Base-by-base conservation (phyloP, 2,888 invertebrate species). In the Odontothrips loti region DNA sequence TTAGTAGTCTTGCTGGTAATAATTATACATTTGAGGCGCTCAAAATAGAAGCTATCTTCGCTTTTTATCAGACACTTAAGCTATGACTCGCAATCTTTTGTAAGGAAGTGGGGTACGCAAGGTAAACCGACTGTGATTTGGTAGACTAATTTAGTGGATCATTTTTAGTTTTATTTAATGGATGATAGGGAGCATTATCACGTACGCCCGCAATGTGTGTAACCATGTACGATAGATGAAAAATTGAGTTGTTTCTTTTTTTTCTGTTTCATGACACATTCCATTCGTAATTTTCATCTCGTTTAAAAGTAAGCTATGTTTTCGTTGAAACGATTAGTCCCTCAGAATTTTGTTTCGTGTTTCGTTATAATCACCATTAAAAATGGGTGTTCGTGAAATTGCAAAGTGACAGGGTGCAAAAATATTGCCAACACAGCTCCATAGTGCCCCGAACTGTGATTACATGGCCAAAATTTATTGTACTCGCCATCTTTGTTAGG, bases 91-190 rank as follows among this genome's bases (percentile, higher is more conserved):
- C 68, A 75, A 75, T 75, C 68, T 75, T 75, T 75, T 75, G 68
- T 75, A 75, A 27, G 68, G 68, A 75, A 75, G 68, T 75, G 68
- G 68, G 68, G 68, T 75, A 75, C 68, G 68, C 68, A 75, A 75
- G 68, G 68, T 75, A 75, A 75, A 75, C 68, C 68, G 68, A 75
- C 68, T 75, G 68, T 75, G 68, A 75, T 75, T 75, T 75, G 68
- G 68, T 75, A 75, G 68, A 75, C 68, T 75, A 75, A 75, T 75
- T 11, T 75, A 75, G 68, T 75, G 68, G 27, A 58, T 75, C 68
- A 75, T 75, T 75, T 75, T 75, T 75, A 75, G 68, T 75, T 75
- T 75, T 75, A 75, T 75, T 75, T 75, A 75, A 75, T 75, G 68
- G 27, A 75, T 75, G 27, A 58, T 20, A 58, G 58, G 58, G 58